A percentile compares a stretch with the other conserved stretches of the same genome.
These are phyloP conservation scores for Xestia rhomboidea DNA, from an alignment of 2,888 invertebrate genomes.

Conservation along the genomic window DNA sequence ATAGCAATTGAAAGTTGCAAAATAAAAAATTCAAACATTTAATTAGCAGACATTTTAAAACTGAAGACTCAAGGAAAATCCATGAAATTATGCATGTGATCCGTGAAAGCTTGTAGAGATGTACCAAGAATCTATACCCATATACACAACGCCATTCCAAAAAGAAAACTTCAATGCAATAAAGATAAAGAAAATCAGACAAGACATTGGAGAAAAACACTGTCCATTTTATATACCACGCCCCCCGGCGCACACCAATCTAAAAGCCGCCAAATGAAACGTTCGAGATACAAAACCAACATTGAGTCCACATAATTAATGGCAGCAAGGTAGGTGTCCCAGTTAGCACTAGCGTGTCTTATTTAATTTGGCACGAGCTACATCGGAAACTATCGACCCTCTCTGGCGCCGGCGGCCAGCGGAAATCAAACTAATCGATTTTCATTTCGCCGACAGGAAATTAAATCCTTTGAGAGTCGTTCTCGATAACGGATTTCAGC, in stretches of 20 bases:
- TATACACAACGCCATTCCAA: not conserved
- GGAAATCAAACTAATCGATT: constrained; percentile 91
- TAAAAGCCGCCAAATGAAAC: constrained; percentile 44
- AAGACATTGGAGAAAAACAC: constrained; percentile 7
- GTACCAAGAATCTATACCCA: not conserved
- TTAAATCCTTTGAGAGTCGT: constrained; percentile 90
- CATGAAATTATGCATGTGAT: not conserved
- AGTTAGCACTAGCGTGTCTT: constrained; percentile 80
- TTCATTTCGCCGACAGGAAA: constrained; percentile 90
- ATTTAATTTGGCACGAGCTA: constrained; percentile 83
- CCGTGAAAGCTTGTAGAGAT: not conserved
- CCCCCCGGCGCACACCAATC: constrained; percentile 25
- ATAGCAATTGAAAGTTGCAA: not conserved
- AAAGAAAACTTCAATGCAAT: not conserved
- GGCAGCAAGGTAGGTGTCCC: constrained; percentile 65
- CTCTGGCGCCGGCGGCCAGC: constrained; percentile 81
- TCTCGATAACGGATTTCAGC: constrained; percentile 88
- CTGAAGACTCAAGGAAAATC: not conserved
- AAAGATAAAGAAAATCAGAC: not conserved
- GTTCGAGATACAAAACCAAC: constrained; percentile 60
- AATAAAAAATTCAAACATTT: not conserved
- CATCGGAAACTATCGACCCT: constrained; percentile 88
- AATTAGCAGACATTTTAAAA: not conserved
- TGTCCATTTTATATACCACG: constrained; percentile 13
- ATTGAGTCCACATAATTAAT: constrained; percentile 62